Percentiles rank a stretch among this genome's conserved stretches.
Conservation (phyloP, 2,797 vertebrate species). For the Sebastes itinus region DNA sequence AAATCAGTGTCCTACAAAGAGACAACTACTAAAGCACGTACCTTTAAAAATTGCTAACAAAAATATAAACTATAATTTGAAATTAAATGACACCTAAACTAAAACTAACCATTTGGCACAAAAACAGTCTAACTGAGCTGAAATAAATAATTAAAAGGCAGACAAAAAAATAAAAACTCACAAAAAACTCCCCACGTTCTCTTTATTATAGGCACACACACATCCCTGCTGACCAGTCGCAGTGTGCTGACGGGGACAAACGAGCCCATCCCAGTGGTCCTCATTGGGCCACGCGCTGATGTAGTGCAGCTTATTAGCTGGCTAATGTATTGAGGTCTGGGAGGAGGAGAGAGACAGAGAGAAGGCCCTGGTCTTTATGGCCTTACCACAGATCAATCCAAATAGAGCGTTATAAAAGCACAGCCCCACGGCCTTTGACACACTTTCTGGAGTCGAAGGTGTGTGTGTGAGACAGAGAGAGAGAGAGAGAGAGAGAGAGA, state of each 20-base stretch:
- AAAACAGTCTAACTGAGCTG: neutral
- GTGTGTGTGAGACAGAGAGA: neutral
- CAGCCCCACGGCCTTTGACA: conserved; percentile 26
- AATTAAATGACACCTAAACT: neutral
- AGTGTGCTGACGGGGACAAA: conserved; percentile 55
- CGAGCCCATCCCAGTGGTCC: conserved; percentile 45
- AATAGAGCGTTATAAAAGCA: conserved; percentile 42
- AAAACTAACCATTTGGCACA: neutral
- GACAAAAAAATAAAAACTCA: neutral
- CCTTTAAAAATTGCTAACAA: neutral
- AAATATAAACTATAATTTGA: neutral
- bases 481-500: neutral
- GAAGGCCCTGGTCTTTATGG: conserved; percentile 14
- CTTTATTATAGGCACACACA: neutral
- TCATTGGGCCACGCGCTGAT: conserved; percentile 49
- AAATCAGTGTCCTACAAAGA: neutral
- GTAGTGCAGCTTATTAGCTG: conserved; percentile 64
- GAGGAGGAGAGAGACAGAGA: conserved; percentile 13
- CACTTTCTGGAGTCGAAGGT: conserved; percentile 26
- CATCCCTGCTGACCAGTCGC: conserved; percentile 28
- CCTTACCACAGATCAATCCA: conserved; percentile 47
- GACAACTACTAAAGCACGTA: neutral
- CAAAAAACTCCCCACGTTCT: neutral
- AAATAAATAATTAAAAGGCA: neutral
- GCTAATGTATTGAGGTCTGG: conserved; percentile 62